A percentile compares a stretch with the other conserved stretches of the same genome.
Conservation (phyloP, 2,113 vertebrate species). For the Nanorana parkeri region DNA sequence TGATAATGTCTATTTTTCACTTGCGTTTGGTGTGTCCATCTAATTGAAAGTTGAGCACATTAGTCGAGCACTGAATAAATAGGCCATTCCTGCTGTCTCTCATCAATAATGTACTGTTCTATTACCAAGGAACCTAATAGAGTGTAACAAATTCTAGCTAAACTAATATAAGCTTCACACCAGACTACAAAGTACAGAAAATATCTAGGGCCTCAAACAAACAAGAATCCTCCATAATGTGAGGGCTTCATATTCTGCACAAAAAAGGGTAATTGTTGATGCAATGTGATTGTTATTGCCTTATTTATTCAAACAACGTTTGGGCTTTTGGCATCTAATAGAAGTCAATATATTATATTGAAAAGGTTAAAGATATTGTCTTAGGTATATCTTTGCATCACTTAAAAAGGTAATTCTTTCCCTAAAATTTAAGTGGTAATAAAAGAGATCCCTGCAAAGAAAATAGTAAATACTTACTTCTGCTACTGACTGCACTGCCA, state of each 20-base stretch:
- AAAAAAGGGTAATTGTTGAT: conserved; percentile 7
- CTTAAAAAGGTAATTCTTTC: neutral
- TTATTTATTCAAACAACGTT: conserved; percentile 17
- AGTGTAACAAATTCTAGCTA: conserved; percentile 47
- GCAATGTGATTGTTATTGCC: neutral
- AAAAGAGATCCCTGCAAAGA: too few relatives aligned
- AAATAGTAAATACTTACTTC: too few relatives aligned
- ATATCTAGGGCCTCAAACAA: conserved; percentile 30
- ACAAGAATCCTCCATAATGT: neutral
- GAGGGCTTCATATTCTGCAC: neutral
- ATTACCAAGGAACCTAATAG: conserved; percentile 50
- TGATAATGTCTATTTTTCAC: conserved; percentile 54
- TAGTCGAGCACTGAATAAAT: conserved; percentile 48
- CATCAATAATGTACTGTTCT: conserved; percentile 54
- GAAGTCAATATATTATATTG: too few relatives aligned
- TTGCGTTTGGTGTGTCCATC: conserved; percentile 45
- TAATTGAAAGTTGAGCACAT: conserved; percentile 50
- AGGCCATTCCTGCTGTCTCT: conserved; percentile 44
- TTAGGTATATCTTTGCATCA: too few relatives aligned
- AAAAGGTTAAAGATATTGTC: too few relatives aligned
- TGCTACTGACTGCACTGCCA: too few relatives aligned
- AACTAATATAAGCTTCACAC: conserved; percentile 33
- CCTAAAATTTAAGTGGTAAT: too few relatives aligned
- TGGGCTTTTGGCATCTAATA: neutral
- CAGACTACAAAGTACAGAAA: conserved; percentile 23